Conservation (phyloP, 2,797 vertebrate genomes). For the Holocentrus rufus region DNA sequence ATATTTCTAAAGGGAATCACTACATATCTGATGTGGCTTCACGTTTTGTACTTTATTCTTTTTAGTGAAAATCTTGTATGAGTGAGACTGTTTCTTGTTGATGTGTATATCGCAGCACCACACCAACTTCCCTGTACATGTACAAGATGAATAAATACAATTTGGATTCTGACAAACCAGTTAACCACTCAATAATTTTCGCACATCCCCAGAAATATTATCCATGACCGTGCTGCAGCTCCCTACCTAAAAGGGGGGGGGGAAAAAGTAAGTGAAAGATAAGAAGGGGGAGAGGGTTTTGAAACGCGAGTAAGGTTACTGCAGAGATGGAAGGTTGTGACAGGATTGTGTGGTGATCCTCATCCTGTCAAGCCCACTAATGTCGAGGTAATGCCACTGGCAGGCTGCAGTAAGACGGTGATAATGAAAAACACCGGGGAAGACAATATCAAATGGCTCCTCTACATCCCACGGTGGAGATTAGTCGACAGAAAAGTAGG, state of each 20-base stretch:
- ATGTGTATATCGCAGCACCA: not conserved
- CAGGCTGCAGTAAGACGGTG: conserved; percentile 92
- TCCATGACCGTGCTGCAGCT: conserved; percentile 61
- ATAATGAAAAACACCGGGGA: conserved; percentile 99
- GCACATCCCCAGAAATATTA: conserved; percentile 44
- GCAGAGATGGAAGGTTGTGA: conserved; percentile 78
- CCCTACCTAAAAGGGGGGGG: conserved; percentile 45
- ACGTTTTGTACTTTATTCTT: not conserved
- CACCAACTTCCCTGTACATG: not conserved
- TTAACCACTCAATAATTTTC: conserved; percentile 54
- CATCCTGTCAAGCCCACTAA: conserved; percentile 95
- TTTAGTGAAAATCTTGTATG: not conserved
- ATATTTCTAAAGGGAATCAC: no score
- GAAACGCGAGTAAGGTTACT: conserved; percentile 74
- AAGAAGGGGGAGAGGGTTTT: conserved; percentile 72
- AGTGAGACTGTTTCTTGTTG: not conserved
- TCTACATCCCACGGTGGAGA: conserved; percentile 99
- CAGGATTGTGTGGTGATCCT: conserved; percentile 85
- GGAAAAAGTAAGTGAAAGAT: conserved; percentile 59
- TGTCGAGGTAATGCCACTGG: conserved; percentile 95
- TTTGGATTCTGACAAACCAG: conserved; percentile 37
- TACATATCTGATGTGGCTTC: not conserved
- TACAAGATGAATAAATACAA: not conserved
- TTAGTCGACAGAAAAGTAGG: conserved; percentile 85
- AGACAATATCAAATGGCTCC: conserved; percentile 99